Evolutionary conservation across 2,888 invertebrate genomes (phyloP).

Genomic region (Cryptus viduatorius): DNA sequence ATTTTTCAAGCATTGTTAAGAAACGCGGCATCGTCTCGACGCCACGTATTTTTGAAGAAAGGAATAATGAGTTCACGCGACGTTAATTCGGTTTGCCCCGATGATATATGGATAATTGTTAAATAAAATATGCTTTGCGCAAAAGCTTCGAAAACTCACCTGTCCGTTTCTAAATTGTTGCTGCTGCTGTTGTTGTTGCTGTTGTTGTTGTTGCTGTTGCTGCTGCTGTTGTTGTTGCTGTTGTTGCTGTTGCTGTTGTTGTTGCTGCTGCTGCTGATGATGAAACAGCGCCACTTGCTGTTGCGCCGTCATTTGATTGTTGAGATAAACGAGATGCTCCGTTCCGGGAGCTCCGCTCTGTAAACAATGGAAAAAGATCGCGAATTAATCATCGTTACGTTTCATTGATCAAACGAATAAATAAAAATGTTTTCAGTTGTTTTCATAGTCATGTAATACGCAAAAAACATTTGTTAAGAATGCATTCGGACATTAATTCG

Average conservation of each 20-base stretch:
- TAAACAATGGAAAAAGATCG: constrained; percentile 81
- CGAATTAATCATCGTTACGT: background rate
- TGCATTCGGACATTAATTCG: no score
- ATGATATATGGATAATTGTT: constrained; percentile 25
- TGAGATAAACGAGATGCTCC: constrained; percentile 86
- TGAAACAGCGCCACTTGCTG: constrained; percentile 83
- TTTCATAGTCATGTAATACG: background rate
- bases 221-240: constrained; percentile 86
- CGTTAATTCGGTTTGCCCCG: constrained; percentile 67
- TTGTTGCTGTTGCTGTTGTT: constrained; percentile 89
- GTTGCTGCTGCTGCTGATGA: constrained; percentile 85
- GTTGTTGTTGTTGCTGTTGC: constrained; percentile 88
- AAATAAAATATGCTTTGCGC: constrained; percentile 18
- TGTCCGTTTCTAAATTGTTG: constrained; percentile 84
- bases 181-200: constrained; percentile 83
- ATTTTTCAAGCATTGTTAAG: constrained; percentile 15
- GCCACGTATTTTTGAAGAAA: no score
- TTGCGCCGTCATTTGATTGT: constrained; percentile 85
- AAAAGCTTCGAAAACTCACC: constrained; percentile 73
- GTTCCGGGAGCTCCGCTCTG: constrained; percentile 87
- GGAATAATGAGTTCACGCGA: constrained; percentile 19
- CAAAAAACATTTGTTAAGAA: no score
- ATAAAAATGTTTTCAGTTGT: background rate
- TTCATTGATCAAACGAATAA: background rate
- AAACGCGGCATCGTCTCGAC: no score